A percentile compares a stretch with the other conserved stretches of the same genome.
These are phyloP conservation scores for Copidosoma floridanum DNA, from an alignment of 1,140 invertebrate species.

Conservation along the genomic window DNA sequence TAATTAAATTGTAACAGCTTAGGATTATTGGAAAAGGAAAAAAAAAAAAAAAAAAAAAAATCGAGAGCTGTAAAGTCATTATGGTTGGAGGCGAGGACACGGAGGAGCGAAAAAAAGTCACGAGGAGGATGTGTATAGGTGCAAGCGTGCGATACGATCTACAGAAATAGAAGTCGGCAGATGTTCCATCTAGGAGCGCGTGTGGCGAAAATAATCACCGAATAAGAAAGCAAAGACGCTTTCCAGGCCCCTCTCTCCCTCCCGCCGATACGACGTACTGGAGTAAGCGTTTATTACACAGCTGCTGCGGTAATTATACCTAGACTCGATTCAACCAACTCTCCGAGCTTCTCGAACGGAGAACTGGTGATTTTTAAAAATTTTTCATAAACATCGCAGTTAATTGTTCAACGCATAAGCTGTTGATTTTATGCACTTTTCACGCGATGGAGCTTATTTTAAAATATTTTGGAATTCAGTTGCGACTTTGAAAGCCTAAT, in stretches of 20 bases:
- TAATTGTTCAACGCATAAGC: too few relatives aligned
- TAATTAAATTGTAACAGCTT: too few relatives aligned
- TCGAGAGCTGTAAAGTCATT: neutral
- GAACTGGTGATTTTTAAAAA: too few relatives aligned
- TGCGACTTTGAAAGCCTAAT: too few relatives aligned
- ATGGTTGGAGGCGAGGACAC: neutral
- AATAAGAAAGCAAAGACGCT: neutral
- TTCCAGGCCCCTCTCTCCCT: slow-evolving; percentile 8
- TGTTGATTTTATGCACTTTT: too few relatives aligned
- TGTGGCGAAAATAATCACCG: slow-evolving; percentile 5
- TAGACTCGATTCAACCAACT: slow-evolving; percentile 3
- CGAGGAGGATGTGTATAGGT: neutral
- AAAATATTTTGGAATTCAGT: too few relatives aligned
- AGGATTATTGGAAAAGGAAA: too few relatives aligned
- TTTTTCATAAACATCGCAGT: too few relatives aligned
- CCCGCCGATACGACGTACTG: too few relatives aligned
- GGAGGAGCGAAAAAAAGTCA: neutral
- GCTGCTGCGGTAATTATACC: neutral
- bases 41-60: too few relatives aligned
- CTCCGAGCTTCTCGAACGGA: too few relatives aligned
- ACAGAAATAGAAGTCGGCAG: slow-evolving; percentile 19
- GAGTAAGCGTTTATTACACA: neutral
- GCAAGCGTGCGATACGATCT: slow-evolving; percentile 11
- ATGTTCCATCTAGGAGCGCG: neutral
- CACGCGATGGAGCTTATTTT: too few relatives aligned